Percentiles rank a stretch among this genome's conserved stretches.
These are phyloP conservation scores for Zalophus californianus DNA, from an alignment of 2,797 vertebrate genomes.

Conservation along the genomic window DNA sequence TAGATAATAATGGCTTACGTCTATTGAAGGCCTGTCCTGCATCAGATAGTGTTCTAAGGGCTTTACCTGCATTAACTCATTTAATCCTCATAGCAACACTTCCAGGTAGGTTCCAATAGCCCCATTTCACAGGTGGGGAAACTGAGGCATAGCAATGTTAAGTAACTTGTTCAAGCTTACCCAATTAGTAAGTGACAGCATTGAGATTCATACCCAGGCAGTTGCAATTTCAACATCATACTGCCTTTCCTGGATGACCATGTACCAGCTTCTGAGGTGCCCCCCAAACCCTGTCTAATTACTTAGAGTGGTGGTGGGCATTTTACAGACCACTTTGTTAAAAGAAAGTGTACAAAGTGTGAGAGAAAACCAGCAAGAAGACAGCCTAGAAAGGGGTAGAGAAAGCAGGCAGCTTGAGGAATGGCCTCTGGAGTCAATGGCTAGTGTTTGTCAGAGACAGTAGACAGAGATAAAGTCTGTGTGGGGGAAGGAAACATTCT, in stretches of 20 bases:
- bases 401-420: not conserved
- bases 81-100: not conserved
- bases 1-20: too few relatives aligned
- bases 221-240: rapidly evolving
- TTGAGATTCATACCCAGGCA: not conserved
- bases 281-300: not conserved
- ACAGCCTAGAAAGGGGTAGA: not conserved
- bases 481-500: rapidly evolving
- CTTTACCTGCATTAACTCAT: too few relatives aligned
- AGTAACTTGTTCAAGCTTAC: not conserved
- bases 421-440: not conserved
- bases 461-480: not conserved
- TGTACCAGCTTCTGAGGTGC: rapidly evolving
- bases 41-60: rapidly evolving
- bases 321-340: not conserved
- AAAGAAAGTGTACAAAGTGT: not conserved
- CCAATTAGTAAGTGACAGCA: not conserved
- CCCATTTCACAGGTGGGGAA: not conserved
- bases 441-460: not conserved
- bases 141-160: not conserved
- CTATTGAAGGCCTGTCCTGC: not conserved
- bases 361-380: not conserved
- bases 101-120: not conserved
- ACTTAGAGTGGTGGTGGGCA: not conserved
- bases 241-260: not conserved